Evolutionary conservation across 2,888 invertebrate species (phyloP), one percentile per base, ranked within the genome.

Genomic region (Carcina quercana): DNA sequence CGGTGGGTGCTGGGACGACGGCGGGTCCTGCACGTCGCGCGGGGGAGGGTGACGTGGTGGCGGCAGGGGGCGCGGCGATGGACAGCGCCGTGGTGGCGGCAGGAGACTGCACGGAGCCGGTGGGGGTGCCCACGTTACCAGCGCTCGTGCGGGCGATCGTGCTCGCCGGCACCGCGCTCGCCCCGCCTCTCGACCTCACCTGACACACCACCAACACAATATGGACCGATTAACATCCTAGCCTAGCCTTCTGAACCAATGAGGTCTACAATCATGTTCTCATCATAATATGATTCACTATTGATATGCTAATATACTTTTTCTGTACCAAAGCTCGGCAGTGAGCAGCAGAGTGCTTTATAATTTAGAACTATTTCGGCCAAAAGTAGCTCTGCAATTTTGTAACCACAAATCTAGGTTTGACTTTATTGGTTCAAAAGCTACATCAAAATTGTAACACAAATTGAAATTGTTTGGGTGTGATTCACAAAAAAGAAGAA

Each of bases 81-180:
- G 30, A 12, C 17, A 25, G 19, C 10, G 19, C 22, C 13, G 43
- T 24, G 37, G 32, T 28, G 34, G 59, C 50, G 59, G 74, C 64
- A 30, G 73, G 72, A 15, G 72, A 78, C 69, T 78, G 79, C 59
- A 53, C 30, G 15, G 27, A 6, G 17, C 26, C 53, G 66, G 56
- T 45, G 61, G 76, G 59, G 50, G 64, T 79, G 65, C 68, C 67
- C 71, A 58, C 78, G 71, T 74, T 82, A 86, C 83, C 85, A 87
- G 72, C 87, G 87, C 78, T 87, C 86, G 86, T 87, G 86, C 88
- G 87, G 73, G 82, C 86, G 74, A 82, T 80, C 82, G 80, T 78
- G 79, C 56, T 80, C 82, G 64, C 60, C 47, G 68, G 60, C 66
- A 54, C 70, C 47, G 53, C 80, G 76, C 37, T 76, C 79, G 41